Evolutionary conservation across 2,888 invertebrate genomes (phyloP), one percentile per base, ranked within the genome.

Genomic region (Drepanosiphum platanoidis): DNA sequence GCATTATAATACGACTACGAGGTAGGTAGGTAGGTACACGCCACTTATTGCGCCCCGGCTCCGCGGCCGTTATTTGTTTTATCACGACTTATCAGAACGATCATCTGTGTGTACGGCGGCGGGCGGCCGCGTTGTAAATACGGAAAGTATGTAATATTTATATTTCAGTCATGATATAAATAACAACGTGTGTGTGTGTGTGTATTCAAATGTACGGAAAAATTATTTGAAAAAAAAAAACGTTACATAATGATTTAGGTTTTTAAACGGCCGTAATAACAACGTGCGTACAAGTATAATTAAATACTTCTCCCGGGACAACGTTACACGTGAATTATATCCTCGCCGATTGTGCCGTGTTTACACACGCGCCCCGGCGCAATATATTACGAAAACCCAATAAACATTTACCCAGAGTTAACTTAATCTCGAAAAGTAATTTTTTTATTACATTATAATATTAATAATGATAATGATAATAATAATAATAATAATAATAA

Each of bases 261-360:
- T 34, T 64, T 58, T 81, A 30, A 80, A 71, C 39, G 36, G 58
- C n/a, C 36, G 30, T 71, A 71, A 71, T 58, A 58, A 71, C 58
- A 39, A 30, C 36, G 58, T 30, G n/a, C n/a, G 52, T 81, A 81
- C 81, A 15, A 58, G 81, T 71, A 71, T 81, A 81, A 71, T 81
- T 71, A 71, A 80, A 81, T 71, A 81, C 36, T 58, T 39, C 52
- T 34, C 61, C 30, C 58, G 36, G 58, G 81, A 81, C 71, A 71
- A 61, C 22, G 58, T 81, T 71, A 71, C 70, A 36, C n/a, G n/a
- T 81, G 58, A 81, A 58, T 81, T 58, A 66, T 34, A 68, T 68
- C 46, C 80, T 68, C 46, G 27, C 34, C 80, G 18, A 52, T 71
- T 58, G 68, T 68, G 34, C n/a, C n/a, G n/a, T 70, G 27, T 46